These are phyloP conservation scores for Acanthis flammea DNA, from an alignment of 2,797 vertebrate species.

Conservation along the genomic window DNA sequence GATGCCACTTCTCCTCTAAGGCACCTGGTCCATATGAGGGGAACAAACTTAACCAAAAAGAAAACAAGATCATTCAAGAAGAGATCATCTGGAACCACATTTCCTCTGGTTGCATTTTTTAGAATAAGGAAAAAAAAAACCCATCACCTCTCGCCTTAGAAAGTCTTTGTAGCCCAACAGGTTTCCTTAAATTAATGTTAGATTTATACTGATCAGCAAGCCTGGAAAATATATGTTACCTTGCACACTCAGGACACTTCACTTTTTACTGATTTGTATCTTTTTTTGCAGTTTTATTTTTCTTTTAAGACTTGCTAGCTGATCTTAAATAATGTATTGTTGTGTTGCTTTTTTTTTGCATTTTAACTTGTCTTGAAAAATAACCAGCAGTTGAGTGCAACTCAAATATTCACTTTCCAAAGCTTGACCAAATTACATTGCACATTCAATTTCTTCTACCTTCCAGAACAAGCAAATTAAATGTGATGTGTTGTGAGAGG, in stretches of 20 bases:
- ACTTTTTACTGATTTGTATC: not conserved
- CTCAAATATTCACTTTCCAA: conserved; percentile 9
- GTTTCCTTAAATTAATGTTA: not conserved
- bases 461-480: conserved; percentile 13
- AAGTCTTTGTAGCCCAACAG: not conserved
- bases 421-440: conserved; percentile 19
- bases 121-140: not conserved
- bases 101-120: not conserved
- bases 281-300: too few relatives aligned
- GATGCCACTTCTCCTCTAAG: not conserved
- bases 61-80: not conserved
- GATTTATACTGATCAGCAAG: not conserved
- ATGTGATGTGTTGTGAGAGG: not conserved
- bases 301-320: not conserved
- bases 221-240: not conserved
- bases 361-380: not conserved
- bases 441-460: conserved; percentile 32
- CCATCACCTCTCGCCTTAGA: not conserved
- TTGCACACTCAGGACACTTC: not conserved
- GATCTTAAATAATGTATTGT: not conserved
- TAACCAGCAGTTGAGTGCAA: not conserved
- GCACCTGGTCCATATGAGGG: not conserved
- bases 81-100: not conserved
- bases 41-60: not conserved
- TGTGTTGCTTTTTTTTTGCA: not conserved